Evolutionary conservation across 2,888 invertebrate species (phyloP).

Genomic region (Nomada fabriciana): DNA sequence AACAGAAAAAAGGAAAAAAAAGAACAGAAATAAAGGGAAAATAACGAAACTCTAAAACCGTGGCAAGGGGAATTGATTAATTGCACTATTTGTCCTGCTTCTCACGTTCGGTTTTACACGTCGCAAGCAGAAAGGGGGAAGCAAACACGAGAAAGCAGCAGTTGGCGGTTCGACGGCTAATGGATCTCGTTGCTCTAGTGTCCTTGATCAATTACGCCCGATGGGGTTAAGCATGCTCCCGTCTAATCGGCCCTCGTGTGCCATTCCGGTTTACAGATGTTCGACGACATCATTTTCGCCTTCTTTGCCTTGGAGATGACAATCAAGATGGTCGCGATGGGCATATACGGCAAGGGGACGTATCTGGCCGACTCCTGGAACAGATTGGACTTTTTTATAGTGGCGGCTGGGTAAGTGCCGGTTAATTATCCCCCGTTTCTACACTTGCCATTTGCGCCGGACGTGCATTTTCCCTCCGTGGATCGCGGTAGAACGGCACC

Average conservation of each 20-base stretch:
- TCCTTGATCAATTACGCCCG: conserved; percentile 58
- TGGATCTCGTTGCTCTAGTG: conserved; percentile 50
- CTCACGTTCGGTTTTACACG: conserved; percentile 10
- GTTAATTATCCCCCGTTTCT: conserved; percentile 32
- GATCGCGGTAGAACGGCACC: conserved; percentile 12
- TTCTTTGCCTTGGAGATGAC: conserved; percentile 99
- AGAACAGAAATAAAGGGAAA: neutral
- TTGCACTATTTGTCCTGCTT: conserved; percentile 35
- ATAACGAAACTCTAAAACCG: neutral
- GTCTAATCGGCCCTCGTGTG: conserved; percentile 21
- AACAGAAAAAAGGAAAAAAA: neutral
- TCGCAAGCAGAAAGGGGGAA: conserved; percentile 14
- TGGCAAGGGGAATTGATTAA: conserved; percentile 36
- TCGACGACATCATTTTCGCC: conserved; percentile 99
- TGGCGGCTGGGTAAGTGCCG: conserved; percentile 93
- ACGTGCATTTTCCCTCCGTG: neutral
- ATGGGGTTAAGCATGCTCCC: conserved; percentile 31
- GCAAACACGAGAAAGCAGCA: conserved; percentile 41
- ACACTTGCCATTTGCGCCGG: neutral
- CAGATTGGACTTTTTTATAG: conserved; percentile 98
- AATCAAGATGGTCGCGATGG: conserved; percentile 99
- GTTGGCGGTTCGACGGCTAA: conserved; percentile 43
- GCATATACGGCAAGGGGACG: conserved; percentile 95
- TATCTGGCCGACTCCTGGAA: conserved; percentile 99
- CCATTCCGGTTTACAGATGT: conserved; percentile 88